Base-by-base conservation (phyloP, 2,888 invertebrate species). In the Bursaphelenchus okinawaensis region DNA sequence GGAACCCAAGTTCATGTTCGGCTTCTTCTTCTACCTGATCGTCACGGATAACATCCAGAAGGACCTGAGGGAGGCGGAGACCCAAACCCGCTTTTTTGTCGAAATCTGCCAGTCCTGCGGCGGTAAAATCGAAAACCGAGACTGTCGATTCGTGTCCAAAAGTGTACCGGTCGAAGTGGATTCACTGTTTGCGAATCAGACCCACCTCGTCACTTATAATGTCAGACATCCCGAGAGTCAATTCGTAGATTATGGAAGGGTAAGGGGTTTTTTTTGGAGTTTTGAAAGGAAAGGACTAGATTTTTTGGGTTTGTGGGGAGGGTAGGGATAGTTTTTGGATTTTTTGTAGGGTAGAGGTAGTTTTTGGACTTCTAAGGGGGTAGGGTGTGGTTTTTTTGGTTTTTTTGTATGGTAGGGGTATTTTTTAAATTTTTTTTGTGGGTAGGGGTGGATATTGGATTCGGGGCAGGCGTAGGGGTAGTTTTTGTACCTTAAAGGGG, bases 21-120 rank as follows among this genome's bases (percentile, higher is more conserved):
- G 96, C 0, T 95, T 94, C 85, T 93, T 91, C 83, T 87, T 96
- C 78, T 96, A 93, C 82, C 90, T 89, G 80, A 88, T 95, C 69
- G 87, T 90, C 28, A 68, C 68, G 0, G 70, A 56, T 12, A 27
- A 52, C 7, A 50, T 52, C 22, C 52, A 72, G 8, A 3, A 20
- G 7, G 70, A 69, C 58, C 40, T 72, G 20, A 29, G 23, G 28
- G n/a, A 24, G 12, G 27, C 71, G 20, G 71, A 70, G 22, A 20
- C 31, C 22, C 55, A 28, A 7, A 23, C 61, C 22, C 58, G 55
- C 9, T n/a, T 62, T 9, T 50, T 55, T 4, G 62, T 62, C 23
- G 55, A 55, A 4, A 63, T 62, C 63, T 40, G 40, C 40, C 63
- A 60, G n/a, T 26, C 29, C 55, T 40, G 19, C 31, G 26, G 61